phyloP scores from a whole-genome alignment of 2,888 invertebrate species.

The Tetranychus truncatus region DNA sequence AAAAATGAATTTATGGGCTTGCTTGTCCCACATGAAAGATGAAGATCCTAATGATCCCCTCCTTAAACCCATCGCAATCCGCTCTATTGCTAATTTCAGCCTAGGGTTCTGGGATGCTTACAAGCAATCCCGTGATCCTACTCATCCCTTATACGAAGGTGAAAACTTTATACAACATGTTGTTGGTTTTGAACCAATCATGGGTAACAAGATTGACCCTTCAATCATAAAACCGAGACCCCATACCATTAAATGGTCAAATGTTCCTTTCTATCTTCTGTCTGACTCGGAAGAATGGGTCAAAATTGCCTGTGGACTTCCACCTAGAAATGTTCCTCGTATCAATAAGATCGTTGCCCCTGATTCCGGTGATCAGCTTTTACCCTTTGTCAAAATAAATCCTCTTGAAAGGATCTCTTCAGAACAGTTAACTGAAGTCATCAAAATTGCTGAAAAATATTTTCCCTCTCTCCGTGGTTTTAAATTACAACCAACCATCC shows the following conservation, averaged over 20 bases:
- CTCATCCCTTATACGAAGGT: not conserved
- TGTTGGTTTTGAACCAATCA: not conserved
- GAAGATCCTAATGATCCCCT: not conserved
- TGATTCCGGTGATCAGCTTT: not conserved
- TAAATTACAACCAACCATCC: too few relatives aligned
- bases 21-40: not conserved
- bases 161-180: not conserved
- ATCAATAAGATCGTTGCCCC: not conserved
- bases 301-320: not conserved
- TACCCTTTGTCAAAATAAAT: not conserved
- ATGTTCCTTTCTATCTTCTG: not conserved
- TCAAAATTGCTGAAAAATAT: too few relatives aligned
- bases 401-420: too few relatives aligned
- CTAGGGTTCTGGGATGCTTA: not conserved
- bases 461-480: too few relatives aligned
- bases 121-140: not conserved
- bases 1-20: not conserved
- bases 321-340: not conserved
- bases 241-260: not conserved
- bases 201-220: not conserved
- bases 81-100: not conserved
- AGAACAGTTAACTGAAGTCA: too few relatives aligned
- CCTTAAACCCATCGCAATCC: not conserved
- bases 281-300: not conserved
- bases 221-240: not conserved